These are phyloP conservation scores for Cyprinus carpio DNA, from an alignment of 2,113 vertebrate species.

Conservation along the genomic window DNA sequence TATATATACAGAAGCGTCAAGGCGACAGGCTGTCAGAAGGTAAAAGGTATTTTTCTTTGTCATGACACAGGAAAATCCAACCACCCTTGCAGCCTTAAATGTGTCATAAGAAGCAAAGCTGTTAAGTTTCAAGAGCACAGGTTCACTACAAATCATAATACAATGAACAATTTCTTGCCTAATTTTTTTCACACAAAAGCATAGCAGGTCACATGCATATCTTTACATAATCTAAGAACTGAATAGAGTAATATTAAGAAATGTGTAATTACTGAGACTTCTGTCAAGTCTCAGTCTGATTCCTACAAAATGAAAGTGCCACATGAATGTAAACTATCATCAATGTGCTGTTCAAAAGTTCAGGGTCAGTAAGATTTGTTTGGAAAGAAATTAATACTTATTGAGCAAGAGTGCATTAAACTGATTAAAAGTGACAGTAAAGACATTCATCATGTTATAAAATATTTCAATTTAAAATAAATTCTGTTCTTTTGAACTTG, in stretches of 20 bases:
- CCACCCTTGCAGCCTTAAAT: slow-evolving; percentile 15
- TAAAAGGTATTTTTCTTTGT: slow-evolving; percentile 24
- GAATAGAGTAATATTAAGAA: neutral
- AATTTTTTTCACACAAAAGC: neutral
- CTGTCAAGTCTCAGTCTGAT: neutral
- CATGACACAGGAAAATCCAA: slow-evolving; percentile 29
- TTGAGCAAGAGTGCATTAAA: neutral
- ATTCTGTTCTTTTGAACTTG: too few species aligned
- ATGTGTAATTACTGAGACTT: neutral
- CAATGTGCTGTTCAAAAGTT: neutral
- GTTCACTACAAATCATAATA: slow-evolving; percentile 1
- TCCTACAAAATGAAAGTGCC: neutral
- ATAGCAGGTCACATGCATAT: slow-evolving; percentile 16
- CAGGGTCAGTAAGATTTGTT: neutral
- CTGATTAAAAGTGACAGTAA: neutral
- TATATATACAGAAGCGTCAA: slow-evolving; percentile 58
- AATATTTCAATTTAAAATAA: neutral
- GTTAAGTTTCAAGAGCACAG: neutral
- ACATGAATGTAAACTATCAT: too few species aligned
- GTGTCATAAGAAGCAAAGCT: slow-evolving; percentile 11
- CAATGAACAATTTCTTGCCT: neutral
- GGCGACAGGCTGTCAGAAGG: slow-evolving; percentile 49
- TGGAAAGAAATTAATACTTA: neutral
- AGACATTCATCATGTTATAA: neutral
- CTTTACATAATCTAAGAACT: neutral